These are phyloP conservation scores for Drosophila birchii DNA, from an alignment of 2,888 invertebrate genomes.

Conservation along the genomic window DNA sequence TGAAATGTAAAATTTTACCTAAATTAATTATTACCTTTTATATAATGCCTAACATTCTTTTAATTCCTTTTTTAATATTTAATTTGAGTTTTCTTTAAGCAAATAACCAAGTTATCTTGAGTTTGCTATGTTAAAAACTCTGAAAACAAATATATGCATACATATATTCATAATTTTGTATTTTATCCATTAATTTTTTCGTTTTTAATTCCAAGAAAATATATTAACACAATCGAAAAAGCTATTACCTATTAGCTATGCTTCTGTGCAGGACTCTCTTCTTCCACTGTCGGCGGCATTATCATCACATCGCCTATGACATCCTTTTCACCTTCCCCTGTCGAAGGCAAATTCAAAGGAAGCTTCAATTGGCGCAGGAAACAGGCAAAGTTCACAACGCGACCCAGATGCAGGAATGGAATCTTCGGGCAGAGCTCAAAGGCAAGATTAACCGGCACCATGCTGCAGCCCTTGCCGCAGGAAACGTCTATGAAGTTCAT, in stretches of 20 bases:
- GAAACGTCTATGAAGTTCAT: slow-evolving; percentile 90
- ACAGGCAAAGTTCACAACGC: slow-evolving; percentile 81
- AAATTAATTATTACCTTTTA: too few species aligned
- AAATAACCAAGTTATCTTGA: neutral
- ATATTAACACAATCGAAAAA: neutral
- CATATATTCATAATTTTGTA: slow-evolving; percentile 6
- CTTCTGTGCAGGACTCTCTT: neutral
- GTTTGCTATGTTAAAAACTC: neutral
- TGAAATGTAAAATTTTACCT: neutral
- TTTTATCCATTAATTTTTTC: neutral
- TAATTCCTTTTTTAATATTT: neutral
- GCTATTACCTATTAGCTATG: neutral
- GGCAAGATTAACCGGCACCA: slow-evolving; percentile 82
- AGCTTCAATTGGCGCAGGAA: slow-evolving; percentile 80
- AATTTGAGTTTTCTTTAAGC: neutral
- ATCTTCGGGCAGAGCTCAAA: slow-evolving; percentile 84
- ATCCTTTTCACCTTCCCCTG: slow-evolving; percentile 7
- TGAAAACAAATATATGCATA: neutral
- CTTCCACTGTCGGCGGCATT: slow-evolving; percentile 6
- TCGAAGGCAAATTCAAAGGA: slow-evolving; percentile 55
- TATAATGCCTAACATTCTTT: accelerated
- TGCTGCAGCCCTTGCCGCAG: slow-evolving; percentile 82
- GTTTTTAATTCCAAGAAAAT: neutral
- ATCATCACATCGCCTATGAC: slow-evolving; percentile 13
- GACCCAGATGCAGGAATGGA: slow-evolving; percentile 80